A percentile compares a stretch with the other conserved stretches of the same genome.
These are phyloP conservation scores for Scaptodrosophila latifasciaeformis DNA, from an alignment of 2,888 invertebrate genomes.

Conservation along the genomic window DNA sequence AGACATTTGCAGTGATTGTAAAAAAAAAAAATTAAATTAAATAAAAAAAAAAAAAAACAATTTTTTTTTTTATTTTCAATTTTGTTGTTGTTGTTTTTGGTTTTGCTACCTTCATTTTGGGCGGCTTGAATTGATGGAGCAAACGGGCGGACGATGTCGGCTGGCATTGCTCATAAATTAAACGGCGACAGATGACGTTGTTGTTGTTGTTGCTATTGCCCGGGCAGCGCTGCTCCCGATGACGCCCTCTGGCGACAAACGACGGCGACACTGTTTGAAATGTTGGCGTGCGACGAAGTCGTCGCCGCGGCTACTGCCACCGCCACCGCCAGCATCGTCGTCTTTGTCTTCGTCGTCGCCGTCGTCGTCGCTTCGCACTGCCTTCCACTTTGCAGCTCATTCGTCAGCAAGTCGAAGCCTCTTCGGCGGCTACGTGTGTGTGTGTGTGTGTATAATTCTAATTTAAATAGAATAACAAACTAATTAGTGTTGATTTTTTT, in stretches of 20 bases:
- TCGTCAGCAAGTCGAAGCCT: constrained; percentile 3
- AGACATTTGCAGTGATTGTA: constrained; percentile 31
- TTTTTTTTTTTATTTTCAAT: too few relatives aligned
- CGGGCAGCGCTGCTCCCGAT: background rate
- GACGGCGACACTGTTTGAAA: background rate
- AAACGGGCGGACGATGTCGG: too few relatives aligned
- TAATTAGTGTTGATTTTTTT: constrained; percentile 57
- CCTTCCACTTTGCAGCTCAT: background rate
- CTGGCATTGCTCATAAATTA: constrained; percentile 8
- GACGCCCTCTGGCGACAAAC: background rate
- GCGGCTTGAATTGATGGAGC: too few relatives aligned
- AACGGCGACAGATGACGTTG: background rate
- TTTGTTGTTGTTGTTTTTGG: constrained; percentile 13
- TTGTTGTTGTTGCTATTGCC: background rate
- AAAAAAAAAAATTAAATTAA: constrained; percentile 43
- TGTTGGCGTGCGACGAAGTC: too few relatives aligned
- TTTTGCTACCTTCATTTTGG: background rate
- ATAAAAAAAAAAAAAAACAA: too few relatives aligned
- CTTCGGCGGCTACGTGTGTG: constrained; percentile 2
- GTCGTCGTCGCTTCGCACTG: background rate
- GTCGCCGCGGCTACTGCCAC: too few relatives aligned
- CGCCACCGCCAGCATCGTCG: background rate
- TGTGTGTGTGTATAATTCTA: constrained; percentile 19
- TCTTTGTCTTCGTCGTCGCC: background rate
- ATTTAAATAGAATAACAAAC: constrained; percentile 63